Evolutionary conservation across 2,113 vertebrate genomes (phyloP).

Genomic region (Zeus faber): DNA sequence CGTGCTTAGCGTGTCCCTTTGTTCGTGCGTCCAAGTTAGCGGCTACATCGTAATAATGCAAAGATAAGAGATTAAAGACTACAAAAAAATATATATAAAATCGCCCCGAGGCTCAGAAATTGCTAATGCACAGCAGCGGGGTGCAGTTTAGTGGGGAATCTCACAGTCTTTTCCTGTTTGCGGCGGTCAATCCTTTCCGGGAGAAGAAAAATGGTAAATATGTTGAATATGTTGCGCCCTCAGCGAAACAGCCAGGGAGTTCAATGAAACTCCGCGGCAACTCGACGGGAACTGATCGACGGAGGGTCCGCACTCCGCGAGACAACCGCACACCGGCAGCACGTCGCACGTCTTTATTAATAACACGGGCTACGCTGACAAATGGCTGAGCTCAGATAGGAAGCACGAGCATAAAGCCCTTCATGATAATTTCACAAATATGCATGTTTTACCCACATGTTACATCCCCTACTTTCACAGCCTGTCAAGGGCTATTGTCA

Average conservation of each 20-base stretch:
- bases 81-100: no score
- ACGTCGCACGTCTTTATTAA: no score
- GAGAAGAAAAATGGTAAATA: slow-evolving; percentile 40
- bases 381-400: no score
- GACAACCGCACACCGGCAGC: slow-evolving; percentile 4
- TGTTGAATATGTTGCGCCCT: no score
- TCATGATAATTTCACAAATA: slow-evolving; percentile 34
- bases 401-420: slow-evolving; percentile 4
- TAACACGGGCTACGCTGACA: no score
- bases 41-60: slow-evolving; percentile 68
- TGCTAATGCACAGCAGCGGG: slow-evolving; percentile 71
- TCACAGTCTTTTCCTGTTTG: slow-evolving; percentile 34
- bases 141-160: slow-evolving; percentile 40
- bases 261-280: no score
- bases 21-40: slow-evolving; percentile 66
- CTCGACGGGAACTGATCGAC: no score
- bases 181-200: no score
- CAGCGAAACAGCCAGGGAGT: no score
- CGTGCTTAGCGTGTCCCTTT: slow-evolving; percentile 64
- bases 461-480: slow-evolving; percentile 38
- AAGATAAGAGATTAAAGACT: slow-evolving; percentile 43
- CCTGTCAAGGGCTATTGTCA: slow-evolving; percentile 60
- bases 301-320: neutral
- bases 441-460: slow-evolving; percentile 42
- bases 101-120: slow-evolving; percentile 62